Evolutionary conservation across 2,113 vertebrate genomes (phyloP).

Genomic region (Trochalopteron elliotii): DNA sequence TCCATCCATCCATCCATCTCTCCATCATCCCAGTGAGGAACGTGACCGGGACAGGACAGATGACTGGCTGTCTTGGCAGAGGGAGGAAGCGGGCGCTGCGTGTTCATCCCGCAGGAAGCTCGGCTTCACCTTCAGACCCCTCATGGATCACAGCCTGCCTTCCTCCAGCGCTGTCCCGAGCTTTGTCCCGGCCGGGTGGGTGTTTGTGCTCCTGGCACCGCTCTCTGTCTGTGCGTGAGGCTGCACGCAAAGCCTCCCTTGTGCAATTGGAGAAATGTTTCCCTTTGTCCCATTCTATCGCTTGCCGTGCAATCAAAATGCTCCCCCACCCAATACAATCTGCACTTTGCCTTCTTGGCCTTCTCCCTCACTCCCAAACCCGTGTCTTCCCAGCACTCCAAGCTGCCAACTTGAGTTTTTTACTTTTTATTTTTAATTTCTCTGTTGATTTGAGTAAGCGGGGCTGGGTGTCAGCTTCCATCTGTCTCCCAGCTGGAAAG

Average conservation of each 20-base stretch:
- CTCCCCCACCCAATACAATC: not conserved
- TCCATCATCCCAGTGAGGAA: not conserved
- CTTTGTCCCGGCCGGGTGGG: not conserved
- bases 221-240: fast-evolving
- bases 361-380: not conserved
- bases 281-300: not conserved
- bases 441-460: not conserved
- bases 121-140: not conserved
- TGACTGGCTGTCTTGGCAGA: not conserved
- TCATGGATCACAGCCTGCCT: not conserved
- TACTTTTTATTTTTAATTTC: not conserved
- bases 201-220: not conserved
- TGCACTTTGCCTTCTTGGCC: not conserved
- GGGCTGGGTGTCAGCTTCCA: not conserved
- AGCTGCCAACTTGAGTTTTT: not conserved
- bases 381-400: not conserved
- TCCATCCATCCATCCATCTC: not conserved
- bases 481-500: constrained; percentile 3
- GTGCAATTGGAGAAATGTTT: not conserved
- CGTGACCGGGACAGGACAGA: not conserved
- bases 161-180: not conserved
- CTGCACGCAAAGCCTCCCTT: not conserved
- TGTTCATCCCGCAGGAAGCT: not conserved
- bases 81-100: not conserved
- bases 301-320: not conserved